Evolutionary conservation across 2,113 vertebrate genomes (phyloP).

Genomic region (Gymnarchus niloticus): DNA sequence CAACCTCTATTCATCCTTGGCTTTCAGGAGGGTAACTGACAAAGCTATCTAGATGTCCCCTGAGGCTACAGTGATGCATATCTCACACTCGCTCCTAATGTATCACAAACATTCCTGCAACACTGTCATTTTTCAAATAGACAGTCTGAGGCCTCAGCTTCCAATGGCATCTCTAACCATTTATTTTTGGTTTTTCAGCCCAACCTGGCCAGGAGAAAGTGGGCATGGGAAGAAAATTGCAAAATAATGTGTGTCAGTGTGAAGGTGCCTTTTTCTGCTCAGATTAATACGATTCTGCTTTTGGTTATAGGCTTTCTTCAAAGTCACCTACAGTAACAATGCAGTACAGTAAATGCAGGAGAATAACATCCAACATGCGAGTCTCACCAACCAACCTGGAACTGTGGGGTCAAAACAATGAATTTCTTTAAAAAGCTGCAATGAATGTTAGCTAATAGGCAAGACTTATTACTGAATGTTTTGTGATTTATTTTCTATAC

Average conservation of each 20-base stretch:
- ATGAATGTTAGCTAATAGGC: neutral
- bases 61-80: neutral
- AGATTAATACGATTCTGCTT: conserved; percentile 34
- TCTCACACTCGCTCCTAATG: neutral
- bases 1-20: conserved; percentile 14
- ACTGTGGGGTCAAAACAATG: neutral
- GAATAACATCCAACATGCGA: neutral
- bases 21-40: conserved; percentile 11
- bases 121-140: conserved; percentile 51
- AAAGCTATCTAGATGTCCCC: neutral
- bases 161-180: conserved; percentile 48
- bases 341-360: neutral
- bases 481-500: neutral
- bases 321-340: neutral
- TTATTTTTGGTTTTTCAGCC: conserved; percentile 41
- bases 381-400: neutral
- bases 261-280: conserved; percentile 22
- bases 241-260: conserved; percentile 32
- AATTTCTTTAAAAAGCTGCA: neutral
- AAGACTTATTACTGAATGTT: neutral
- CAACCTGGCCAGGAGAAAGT: conserved; percentile 38
- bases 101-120: conserved; percentile 33
- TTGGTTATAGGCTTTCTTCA: conserved; percentile 15
- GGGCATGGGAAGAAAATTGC: conserved; percentile 24
- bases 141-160: conserved; percentile 42